Evolutionary conservation across 2,797 vertebrate genomes (phyloP).

Genomic region (Streptopelia turtur): DNA sequence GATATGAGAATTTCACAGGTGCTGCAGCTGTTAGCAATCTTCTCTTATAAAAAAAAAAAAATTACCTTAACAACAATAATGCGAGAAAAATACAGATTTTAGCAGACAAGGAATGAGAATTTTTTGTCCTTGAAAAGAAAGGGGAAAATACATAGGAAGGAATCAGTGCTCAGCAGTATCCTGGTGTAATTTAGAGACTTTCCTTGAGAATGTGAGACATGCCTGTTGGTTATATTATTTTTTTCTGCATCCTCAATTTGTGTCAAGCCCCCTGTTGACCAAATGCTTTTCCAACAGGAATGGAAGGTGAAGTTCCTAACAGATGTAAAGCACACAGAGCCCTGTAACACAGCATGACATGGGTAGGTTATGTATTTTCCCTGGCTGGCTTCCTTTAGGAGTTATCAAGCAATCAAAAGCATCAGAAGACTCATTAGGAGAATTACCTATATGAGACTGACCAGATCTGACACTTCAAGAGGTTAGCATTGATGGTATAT

Average conservation of each 20-base stretch:
- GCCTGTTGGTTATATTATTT: not conserved
- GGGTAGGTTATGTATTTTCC: accelerated
- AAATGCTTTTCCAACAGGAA: not conserved
- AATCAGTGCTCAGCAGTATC: not conserved
- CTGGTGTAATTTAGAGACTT: not conserved
- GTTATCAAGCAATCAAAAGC: not conserved
- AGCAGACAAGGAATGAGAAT: not conserved
- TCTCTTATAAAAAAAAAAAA: not conserved
- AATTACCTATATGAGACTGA: not conserved
- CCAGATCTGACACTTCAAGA: not conserved
- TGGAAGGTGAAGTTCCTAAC: not conserved
- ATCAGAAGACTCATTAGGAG: not conserved
- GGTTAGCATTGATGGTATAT: accelerated
- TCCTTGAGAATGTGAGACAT: not conserved
- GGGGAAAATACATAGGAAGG: not conserved
- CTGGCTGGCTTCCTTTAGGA: not conserved
- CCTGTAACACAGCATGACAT: accelerated
- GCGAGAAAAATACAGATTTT: not conserved
- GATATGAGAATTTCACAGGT: not conserved
- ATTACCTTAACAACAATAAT: not conserved
- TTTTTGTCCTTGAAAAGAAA: not conserved
- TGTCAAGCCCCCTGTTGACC: not conserved
- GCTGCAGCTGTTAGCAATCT: not conserved
- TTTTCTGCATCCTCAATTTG: not conserved
- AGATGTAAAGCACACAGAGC: not conserved